These are phyloP conservation scores for Dinomys branickii DNA, from an alignment of 2,113 vertebrate species.

Conservation along the genomic window DNA sequence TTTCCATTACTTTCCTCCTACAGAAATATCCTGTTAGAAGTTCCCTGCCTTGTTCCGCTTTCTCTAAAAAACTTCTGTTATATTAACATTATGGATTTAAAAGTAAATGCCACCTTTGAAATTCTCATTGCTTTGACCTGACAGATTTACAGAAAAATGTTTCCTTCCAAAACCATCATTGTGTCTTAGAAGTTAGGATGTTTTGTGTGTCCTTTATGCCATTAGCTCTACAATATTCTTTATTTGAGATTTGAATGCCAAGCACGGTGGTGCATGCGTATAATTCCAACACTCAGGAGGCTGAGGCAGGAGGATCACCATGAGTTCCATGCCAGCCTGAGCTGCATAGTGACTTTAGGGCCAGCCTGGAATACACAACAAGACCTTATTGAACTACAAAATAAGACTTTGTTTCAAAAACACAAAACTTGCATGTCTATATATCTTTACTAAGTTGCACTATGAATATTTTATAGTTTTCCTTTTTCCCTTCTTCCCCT, in stretches of 20 bases:
- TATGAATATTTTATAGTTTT: not conserved
- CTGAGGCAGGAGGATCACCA: not conserved
- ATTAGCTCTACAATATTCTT: not conserved
- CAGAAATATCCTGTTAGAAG: not conserved
- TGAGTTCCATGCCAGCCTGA: not conserved
- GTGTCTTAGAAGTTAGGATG: not conserved
- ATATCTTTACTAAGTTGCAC: not conserved
- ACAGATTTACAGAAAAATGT: not conserved
- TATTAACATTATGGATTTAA: not conserved
- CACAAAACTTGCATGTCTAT: not conserved
- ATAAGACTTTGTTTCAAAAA: not conserved
- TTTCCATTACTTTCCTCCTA: not conserved
- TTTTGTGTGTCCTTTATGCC: not conserved
- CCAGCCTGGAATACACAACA: not conserved
- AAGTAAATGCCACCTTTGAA: not conserved
- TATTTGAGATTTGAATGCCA: not conserved
- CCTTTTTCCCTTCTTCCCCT: not conserved
- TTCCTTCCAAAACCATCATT: not conserved
- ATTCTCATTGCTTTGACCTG: not conserved
- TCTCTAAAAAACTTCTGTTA: not conserved
- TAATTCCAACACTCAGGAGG: not conserved
- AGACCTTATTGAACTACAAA: too few relatives aligned
- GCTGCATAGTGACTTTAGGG: not conserved
- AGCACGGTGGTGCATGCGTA: not conserved
- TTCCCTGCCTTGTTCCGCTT: not conserved